Conservation (phyloP, 1,140 invertebrate species). For the Hypothenemus hampei region DNA sequence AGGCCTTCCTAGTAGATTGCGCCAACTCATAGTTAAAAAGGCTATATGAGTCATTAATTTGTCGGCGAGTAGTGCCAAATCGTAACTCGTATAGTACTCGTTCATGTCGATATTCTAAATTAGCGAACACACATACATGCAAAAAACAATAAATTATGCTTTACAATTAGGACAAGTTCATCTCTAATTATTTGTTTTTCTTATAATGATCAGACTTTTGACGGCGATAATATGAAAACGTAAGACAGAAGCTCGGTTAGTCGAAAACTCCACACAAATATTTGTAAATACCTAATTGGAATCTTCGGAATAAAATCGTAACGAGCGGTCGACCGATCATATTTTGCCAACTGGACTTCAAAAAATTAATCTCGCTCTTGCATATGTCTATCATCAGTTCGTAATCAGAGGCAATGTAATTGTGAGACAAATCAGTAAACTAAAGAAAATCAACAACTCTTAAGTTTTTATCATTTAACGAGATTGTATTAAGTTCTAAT, state of each 20-base stretch:
- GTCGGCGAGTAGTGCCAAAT: constrained; percentile 80
- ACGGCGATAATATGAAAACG: background rate
- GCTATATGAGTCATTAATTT: constrained; percentile 83
- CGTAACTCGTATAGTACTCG: constrained; percentile 89
- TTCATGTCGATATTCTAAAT: constrained; percentile 86
- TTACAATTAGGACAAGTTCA: too few relatives aligned
- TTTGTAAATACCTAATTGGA: constrained; percentile 81
- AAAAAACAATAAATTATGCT: too few relatives aligned
- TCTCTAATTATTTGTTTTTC: too few relatives aligned
- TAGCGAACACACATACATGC: constrained; percentile 33
- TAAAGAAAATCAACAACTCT: constrained; percentile 50
- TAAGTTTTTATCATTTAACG: too few relatives aligned
- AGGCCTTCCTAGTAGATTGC: constrained; percentile 82
- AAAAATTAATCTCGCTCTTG: constrained; percentile 93
- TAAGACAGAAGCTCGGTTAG: background rate
- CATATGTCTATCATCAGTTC: constrained; percentile 95
- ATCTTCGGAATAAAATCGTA: constrained; percentile 80
- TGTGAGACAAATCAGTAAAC: constrained; percentile 93
- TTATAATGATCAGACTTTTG: too few relatives aligned
- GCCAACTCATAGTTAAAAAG: constrained; percentile 92
- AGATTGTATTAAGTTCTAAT: too few relatives aligned
- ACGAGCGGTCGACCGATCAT: constrained; percentile 87
- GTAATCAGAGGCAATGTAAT: constrained; percentile 96
- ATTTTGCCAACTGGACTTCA: constrained; percentile 94
- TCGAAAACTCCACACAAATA: background rate